A percentile compares a stretch with the other conserved stretches of the same genome.
Evolutionary conservation across 1,140 invertebrate species (phyloP).

Genomic region (Drosophila nikananu): DNA sequence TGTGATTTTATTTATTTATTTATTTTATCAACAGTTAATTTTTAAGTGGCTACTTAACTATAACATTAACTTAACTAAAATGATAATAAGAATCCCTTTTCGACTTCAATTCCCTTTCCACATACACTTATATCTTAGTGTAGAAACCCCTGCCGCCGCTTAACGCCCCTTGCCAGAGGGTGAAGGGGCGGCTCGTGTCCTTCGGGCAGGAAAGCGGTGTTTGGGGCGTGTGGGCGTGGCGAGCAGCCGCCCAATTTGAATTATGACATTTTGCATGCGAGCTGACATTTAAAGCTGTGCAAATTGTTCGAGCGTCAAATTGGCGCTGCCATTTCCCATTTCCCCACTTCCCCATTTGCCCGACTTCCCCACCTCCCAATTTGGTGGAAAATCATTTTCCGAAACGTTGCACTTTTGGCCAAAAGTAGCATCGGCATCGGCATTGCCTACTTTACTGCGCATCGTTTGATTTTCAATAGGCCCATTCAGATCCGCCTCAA

Average conservation of each 20-base stretch:
- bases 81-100: no score
- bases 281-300: slow-evolving; percentile 82
- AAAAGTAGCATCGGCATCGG: slow-evolving; percentile 32
- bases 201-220: slow-evolving; percentile 6
- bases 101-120: not conserved
- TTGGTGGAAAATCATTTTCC: slow-evolving; percentile 54
- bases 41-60: no score
- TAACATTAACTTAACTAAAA: no score
- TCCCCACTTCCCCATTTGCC: not conserved
- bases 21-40: no score
- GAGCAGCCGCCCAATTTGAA: slow-evolving; percentile 57
- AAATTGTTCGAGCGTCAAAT: slow-evolving; percentile 82
- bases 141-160: not conserved
- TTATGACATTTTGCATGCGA: slow-evolving; percentile 80
- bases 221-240: slow-evolving; percentile 4
- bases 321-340: slow-evolving; percentile 65
- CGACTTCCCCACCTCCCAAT: not conserved
- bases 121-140: not conserved
- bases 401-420: slow-evolving; percentile 51
- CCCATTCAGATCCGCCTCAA: slow-evolving; percentile 57
- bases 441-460: slow-evolving; percentile 76
- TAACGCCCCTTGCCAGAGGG: slow-evolving; percentile 13
- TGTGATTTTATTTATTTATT: no score
- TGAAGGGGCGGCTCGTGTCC: not conserved
- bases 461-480: slow-evolving; percentile 77